A percentile compares a stretch with the other conserved stretches of the same genome.
phyloP scores from a whole-genome alignment of 2,797 vertebrate genomes.

The Schizothorax lantsangensis region DNA sequence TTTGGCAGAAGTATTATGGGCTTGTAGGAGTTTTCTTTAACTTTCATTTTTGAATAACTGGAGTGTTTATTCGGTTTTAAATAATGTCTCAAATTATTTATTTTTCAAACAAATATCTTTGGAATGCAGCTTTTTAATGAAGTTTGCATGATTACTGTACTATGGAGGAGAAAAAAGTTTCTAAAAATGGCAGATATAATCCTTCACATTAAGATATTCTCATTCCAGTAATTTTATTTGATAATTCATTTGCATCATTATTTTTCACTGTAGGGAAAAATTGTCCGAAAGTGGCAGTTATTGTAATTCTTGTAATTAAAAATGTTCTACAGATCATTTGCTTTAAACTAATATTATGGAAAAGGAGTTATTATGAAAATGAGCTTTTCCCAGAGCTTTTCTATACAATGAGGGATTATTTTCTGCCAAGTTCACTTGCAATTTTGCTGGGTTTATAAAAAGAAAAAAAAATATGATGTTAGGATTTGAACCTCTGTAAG shows the following conservation, averaged over 20 bases:
- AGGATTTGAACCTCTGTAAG: background rate
- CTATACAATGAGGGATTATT: background rate
- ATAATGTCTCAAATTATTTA: background rate
- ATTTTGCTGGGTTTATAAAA: background rate
- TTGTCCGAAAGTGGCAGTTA: background rate
- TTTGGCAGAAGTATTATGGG: background rate
- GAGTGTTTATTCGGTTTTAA: background rate
- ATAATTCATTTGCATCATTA: background rate
- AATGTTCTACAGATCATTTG: background rate
- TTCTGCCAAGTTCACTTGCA: background rate
- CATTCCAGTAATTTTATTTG: background rate
- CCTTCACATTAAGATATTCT: background rate
- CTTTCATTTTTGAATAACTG: background rate
- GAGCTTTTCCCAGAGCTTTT: background rate
- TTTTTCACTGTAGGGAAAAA: background rate
- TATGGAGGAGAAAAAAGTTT: background rate
- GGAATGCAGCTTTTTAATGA: background rate
- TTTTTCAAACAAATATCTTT: background rate
- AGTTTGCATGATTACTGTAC: background rate
- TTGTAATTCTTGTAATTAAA: background rate
- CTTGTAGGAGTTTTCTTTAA: background rate
- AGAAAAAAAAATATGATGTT: too few relatives aligned
- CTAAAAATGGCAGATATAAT: background rate
- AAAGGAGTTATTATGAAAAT: background rate
- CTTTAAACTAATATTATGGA: background rate